Evolutionary conservation across 2,113 vertebrate species (phyloP).

Genomic region (Lutjanus erythropterus): DNA sequence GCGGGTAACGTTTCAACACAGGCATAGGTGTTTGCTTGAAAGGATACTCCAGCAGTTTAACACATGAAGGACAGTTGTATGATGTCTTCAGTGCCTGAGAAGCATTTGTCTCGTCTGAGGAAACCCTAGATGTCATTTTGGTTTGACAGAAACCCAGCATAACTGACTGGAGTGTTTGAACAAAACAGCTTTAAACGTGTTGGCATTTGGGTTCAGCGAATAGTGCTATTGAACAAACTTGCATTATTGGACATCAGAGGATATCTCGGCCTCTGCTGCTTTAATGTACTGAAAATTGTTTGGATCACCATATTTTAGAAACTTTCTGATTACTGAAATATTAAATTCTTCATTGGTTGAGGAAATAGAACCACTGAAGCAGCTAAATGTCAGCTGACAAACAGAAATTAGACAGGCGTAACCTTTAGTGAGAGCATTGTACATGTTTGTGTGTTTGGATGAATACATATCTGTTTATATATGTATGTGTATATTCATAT

Average conservation of each 20-base stretch:
- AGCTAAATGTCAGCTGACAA: too few species aligned
- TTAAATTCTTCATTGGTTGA: too few species aligned
- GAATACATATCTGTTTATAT: too few species aligned
- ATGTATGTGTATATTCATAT: too few species aligned
- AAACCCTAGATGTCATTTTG: background rate
- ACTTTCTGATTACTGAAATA: too few species aligned
- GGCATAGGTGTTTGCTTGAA: background rate
- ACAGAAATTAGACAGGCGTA: too few species aligned
- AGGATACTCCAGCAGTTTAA: background rate
- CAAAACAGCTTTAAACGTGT: background rate
- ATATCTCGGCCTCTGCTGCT: background rate
- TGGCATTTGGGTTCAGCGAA: background rate
- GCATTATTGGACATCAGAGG: background rate
- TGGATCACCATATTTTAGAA: background rate
- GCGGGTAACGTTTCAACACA: conserved; percentile 4
- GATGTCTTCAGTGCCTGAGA: background rate
- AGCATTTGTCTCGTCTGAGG: background rate
- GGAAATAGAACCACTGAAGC: too few species aligned
- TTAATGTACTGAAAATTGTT: background rate
- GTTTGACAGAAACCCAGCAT: background rate
- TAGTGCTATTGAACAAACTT: background rate
- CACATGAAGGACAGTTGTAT: background rate
- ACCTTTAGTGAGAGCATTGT: too few species aligned
- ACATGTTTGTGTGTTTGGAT: too few species aligned
- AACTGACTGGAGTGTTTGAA: background rate